These are phyloP conservation scores for Scaptomyza flava DNA, from an alignment of 2,888 invertebrate species.

Conservation along the genomic window DNA sequence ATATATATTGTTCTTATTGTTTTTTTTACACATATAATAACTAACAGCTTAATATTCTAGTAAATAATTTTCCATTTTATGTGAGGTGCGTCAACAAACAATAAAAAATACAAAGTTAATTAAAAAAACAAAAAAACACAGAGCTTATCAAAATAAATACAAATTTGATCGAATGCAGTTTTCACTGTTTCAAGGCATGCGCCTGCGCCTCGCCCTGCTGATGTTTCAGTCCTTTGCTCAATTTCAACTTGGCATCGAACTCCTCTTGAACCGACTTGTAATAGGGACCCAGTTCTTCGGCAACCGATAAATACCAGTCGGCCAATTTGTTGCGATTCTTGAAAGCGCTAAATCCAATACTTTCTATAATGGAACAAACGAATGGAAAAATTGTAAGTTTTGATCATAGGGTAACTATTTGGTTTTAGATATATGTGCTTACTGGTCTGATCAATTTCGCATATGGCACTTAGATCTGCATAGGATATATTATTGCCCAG, in stretches of 20 bases:
- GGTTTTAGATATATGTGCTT: conserved; percentile 56
- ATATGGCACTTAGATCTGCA: conserved; percentile 90
- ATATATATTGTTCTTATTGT: conserved; percentile 11
- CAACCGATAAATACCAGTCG: conserved; percentile 88
- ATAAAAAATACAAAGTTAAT: conserved; percentile 5
- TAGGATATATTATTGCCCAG: conserved; percentile 87
- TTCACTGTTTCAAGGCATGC: conserved; percentile 78
- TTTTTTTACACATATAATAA: conserved; percentile 35
- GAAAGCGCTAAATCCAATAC: conserved; percentile 88
- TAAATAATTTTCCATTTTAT: conserved; percentile 2
- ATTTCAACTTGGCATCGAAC: conserved; percentile 77
- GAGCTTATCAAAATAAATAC: conserved; percentile 18
- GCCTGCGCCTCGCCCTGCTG: conserved; percentile 63
- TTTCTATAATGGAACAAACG: conserved; percentile 84
- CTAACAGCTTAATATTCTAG: conserved; percentile 16
- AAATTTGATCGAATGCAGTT: conserved; percentile 1
- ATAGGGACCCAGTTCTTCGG: conserved; percentile 86
- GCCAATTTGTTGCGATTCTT: conserved; percentile 86
- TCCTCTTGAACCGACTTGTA: conserved; percentile 87
- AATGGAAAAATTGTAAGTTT: conserved; percentile 1
- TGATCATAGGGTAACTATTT: background rate
- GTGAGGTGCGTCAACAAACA: conserved; percentile 9
- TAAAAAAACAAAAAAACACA: conserved; percentile 7
- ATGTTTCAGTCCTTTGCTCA: conserved; percentile 47
- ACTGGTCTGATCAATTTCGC: conserved; percentile 92